Percentiles rank a stretch among this genome's conserved stretches.
Conservation (phyloP, 2,797 vertebrate genomes). For the Austrolebias charrua region DNA sequence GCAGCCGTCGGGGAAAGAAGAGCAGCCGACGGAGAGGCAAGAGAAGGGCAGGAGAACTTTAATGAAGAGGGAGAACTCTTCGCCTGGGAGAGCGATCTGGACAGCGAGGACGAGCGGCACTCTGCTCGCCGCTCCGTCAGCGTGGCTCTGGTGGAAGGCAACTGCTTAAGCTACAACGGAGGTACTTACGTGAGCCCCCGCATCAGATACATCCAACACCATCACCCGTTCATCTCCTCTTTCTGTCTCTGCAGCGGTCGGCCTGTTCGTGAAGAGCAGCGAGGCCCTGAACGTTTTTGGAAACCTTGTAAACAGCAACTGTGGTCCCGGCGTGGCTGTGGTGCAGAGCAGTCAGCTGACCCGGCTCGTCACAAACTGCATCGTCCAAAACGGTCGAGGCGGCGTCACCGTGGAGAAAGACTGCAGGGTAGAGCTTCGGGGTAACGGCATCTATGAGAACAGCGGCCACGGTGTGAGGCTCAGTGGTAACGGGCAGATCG, state of each 20-base stretch:
- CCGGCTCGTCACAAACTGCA: conserved; percentile 85
- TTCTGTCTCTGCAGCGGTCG: conserved; percentile 78
- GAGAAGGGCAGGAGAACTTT: conserved; percentile 83
- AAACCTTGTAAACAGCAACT: conserved; percentile 85
- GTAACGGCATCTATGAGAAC: conserved; percentile 91
- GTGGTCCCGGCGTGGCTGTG: conserved; percentile 81
- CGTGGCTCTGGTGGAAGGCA: conserved; percentile 86
- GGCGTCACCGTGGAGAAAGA: conserved; percentile 85
- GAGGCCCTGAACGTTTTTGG: conserved; percentile 85
- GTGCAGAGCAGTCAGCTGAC: conserved; percentile 89
- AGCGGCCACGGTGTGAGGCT: conserved; percentile 83
- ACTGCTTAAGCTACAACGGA: conserved; percentile 84
- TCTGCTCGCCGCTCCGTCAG: conserved; percentile 80
- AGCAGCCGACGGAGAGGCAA: conserved; percentile 67
- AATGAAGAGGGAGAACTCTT: conserved; percentile 88
- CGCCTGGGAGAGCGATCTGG: conserved; percentile 87
- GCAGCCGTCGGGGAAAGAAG: conserved; percentile 67
- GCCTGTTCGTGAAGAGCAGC: conserved; percentile 89
- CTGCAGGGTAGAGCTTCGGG: conserved; percentile 87
- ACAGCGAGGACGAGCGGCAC: conserved; percentile 86
- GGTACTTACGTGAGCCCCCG: conserved; percentile 52
- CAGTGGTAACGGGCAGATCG: conserved; percentile 82
- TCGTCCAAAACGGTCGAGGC: conserved; percentile 82
- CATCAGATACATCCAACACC: too few relatives aligned
- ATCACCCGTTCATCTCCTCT: neutral